phyloP scores from a whole-genome alignment of 2,888 invertebrate species.

The Eremobia ochroleuca region DNA sequence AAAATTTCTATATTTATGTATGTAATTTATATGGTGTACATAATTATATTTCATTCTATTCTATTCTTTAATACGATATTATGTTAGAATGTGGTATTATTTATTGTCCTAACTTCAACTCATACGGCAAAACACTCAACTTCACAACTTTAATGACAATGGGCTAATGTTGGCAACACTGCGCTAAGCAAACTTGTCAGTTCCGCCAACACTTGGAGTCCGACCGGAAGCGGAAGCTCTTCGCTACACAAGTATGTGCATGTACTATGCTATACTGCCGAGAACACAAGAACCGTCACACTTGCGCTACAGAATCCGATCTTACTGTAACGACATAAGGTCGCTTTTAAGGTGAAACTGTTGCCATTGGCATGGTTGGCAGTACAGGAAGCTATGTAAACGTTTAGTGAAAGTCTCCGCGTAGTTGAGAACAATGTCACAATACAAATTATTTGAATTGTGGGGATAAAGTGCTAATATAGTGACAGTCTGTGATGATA shows the following conservation, averaged over 20 bases:
- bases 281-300: not conserved
- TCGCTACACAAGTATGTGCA: constrained; percentile 63
- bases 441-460: constrained; percentile 44
- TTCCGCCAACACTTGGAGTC: constrained; percentile 73
- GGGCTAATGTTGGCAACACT: constrained; percentile 72
- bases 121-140: constrained; percentile 47
- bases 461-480: constrained; percentile 4
- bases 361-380: not conserved
- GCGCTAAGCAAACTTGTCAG: constrained; percentile 74
- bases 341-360: not conserved
- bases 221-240: constrained; percentile 74
- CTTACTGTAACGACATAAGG: not conserved
- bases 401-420: constrained; percentile 60
- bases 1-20: no score
- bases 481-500: not conserved
- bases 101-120: constrained; percentile 41
- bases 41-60: no score
- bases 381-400: constrained; percentile 63
- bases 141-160: constrained; percentile 66
- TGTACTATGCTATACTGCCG: constrained; percentile 34
- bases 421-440: constrained; percentile 52
- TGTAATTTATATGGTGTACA: no score
- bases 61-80: no score
- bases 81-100: constrained; percentile 5
- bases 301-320: constrained; percentile 5